phyloP scores from a whole-genome alignment of 1,140 invertebrate species.

The Hylyphantes graminicola region DNA sequence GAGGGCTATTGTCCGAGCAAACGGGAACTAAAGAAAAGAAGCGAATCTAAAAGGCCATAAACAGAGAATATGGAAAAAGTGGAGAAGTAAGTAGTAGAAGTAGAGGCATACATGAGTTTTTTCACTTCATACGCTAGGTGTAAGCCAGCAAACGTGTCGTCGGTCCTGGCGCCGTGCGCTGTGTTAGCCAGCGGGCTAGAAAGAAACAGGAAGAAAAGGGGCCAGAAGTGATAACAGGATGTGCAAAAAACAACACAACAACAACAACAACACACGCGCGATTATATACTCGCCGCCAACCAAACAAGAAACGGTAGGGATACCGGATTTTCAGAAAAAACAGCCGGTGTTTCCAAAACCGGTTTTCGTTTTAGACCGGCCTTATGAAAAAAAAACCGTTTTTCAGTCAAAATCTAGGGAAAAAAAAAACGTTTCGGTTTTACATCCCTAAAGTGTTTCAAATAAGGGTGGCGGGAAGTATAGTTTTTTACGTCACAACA shows the following conservation, averaged over 20 bases:
- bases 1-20: slow-evolving; percentile 46
- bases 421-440: too few species aligned
- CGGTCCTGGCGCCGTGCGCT: slow-evolving; percentile 76
- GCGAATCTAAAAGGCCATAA: slow-evolving; percentile 4
- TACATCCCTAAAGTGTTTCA: too few species aligned
- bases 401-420: too few species aligned
- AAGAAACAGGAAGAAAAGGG: slow-evolving; percentile 59
- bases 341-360: too few species aligned
- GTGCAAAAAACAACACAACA: slow-evolving; percentile 57
- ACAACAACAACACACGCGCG: slow-evolving; percentile 55
- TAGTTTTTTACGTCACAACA: background rate
- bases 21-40: slow-evolving; percentile 18
- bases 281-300: too few species aligned
- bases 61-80: slow-evolving; percentile 42
- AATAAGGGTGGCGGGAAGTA: too few species aligned
- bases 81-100: slow-evolving; percentile 59
- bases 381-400: too few species aligned
- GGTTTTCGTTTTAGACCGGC: too few species aligned
- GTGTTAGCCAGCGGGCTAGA: slow-evolving; percentile 66
- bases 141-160: slow-evolving; percentile 87
- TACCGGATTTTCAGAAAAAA: too few species aligned
- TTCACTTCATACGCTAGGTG: slow-evolving; percentile 99
- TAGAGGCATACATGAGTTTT: slow-evolving; percentile 94
- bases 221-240: slow-evolving; percentile 63
- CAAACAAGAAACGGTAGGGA: too few species aligned